Evolutionary conservation across 2,797 vertebrate genomes (phyloP), one percentile per base, ranked within the genome.

Genomic region (Fringilla coelebs): DNA sequence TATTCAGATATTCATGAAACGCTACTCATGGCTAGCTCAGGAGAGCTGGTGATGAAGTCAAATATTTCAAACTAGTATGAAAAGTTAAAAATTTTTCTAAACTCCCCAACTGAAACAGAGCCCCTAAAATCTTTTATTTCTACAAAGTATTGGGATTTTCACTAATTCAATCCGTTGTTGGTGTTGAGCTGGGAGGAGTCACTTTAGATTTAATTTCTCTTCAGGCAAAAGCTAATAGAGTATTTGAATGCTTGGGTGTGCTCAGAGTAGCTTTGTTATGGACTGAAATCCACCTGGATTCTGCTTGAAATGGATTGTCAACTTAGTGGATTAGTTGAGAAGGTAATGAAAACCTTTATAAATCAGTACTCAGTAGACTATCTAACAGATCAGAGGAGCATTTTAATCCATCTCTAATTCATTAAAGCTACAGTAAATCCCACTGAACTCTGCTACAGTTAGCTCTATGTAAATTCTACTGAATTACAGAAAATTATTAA

Each of bases 271-370:
- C 80, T 92, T 93, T 92, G 71, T 96, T 95, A 85, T 83, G 86
- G 55, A 81, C 77, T 70, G 11, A 96, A 97, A 96, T 93, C 86
- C 90, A 85, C 77, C 46, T 81, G 75, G 70, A 97, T 94, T 97
- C 76, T 95, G 83, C 89, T 96, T 95, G 88, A 97, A 97, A 97
- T 76, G 36, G 80, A 83, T 79, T 96, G 88, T 94, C 85, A 97
- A 89, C 61, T 96, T 96, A 86, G 94, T 86, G 93, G 94, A 97
- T 97, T 97, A 97, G 54, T 62, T 87, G 87, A 93, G 78, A 97
- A 96, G 43, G 48, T 94, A 96, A 96, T 94, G 87, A 97, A 96
- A 97, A 96, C 96, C 86, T 95, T 94, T 85, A 88, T 90, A 95
- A 97, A 97, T 95, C 84, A 94, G 73, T 80, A 95, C 91, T 96